Percentiles rank a stretch among this genome's conserved stretches.
Evolutionary conservation across 2,888 invertebrate genomes (phyloP).

Genomic region (Baccha elongata): DNA sequence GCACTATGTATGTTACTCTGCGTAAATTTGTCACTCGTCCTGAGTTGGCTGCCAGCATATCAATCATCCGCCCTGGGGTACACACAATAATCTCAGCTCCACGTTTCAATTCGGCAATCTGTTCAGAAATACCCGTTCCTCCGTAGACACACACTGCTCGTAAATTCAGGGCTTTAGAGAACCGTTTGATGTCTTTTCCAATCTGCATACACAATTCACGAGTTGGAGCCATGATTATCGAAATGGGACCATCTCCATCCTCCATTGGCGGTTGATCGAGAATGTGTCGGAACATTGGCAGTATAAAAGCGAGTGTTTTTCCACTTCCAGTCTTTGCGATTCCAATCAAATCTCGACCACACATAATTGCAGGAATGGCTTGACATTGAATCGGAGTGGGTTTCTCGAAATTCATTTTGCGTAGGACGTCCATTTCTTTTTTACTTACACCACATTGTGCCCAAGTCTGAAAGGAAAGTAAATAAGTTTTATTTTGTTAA

Average conservation of each 20-base stretch:
- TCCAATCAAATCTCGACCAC: constrained; percentile 97
- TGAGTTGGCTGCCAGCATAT: constrained; percentile 99
- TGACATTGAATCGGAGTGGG: constrained; percentile 99
- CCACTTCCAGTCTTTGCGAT: constrained; percentile 99
- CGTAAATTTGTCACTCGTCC: constrained; percentile 98
- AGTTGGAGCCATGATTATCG: constrained; percentile 98
- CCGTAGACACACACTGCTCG: constrained; percentile 98
- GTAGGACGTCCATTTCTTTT: constrained; percentile 95
- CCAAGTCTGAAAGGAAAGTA: constrained; percentile 86
- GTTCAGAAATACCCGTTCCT: constrained; percentile 96
- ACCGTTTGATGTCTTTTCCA: constrained; percentile 97
- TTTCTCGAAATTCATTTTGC: constrained; percentile 95
- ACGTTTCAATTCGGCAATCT: constrained; percentile 96
- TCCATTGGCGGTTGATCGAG: constrained; percentile 96
- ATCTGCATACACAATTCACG: constrained; percentile 99
- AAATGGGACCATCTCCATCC: constrained; percentile 98
- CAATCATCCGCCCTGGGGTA: constrained; percentile 99
- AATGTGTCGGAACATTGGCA: constrained; percentile 98
- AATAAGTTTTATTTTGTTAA: constrained; percentile 2
- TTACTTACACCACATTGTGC: constrained; percentile 99
- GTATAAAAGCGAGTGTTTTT: constrained; percentile 97
- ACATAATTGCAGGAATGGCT: constrained; percentile 98
- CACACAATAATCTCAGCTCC: constrained; percentile 99
- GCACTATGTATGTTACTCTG: constrained; percentile 97
- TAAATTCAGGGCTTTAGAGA: constrained; percentile 93